These are phyloP conservation scores for Drosophila parabipectinata DNA, from an alignment of 1,140 invertebrate species.

Conservation along the genomic window DNA sequence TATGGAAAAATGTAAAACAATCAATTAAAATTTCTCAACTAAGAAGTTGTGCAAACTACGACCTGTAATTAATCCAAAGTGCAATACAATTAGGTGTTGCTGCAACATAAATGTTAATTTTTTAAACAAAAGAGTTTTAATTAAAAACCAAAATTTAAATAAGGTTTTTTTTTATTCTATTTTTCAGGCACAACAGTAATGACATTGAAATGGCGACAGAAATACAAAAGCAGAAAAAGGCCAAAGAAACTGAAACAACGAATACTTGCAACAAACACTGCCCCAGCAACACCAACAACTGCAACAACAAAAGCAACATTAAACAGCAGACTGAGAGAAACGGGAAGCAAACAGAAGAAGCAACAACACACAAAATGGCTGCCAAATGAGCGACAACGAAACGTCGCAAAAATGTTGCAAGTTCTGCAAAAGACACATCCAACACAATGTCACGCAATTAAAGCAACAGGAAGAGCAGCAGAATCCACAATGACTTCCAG, in stretches of 20 bases:
- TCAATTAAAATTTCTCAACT: background rate
- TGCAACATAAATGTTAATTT: background rate
- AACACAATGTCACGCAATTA: constrained; percentile 76
- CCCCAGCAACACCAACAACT: constrained; percentile 50
- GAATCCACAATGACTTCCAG: constrained; percentile 54
- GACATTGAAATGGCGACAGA: constrained; percentile 83
- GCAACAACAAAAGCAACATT: constrained; percentile 36
- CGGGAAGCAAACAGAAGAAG: constrained; percentile 35
- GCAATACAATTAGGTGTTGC: no score
- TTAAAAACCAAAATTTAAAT: background rate
- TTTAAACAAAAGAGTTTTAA: background rate
- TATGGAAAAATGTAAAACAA: constrained; percentile 1
- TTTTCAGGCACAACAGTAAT: constrained; percentile 70
- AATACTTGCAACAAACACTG: constrained; percentile 61
- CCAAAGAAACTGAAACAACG: constrained; percentile 80
- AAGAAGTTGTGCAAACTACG: no score
- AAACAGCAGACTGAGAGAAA: constrained; percentile 61
- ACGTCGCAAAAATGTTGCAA: constrained; percentile 66
- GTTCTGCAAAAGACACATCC: constrained; percentile 48
- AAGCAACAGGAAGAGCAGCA: constrained; percentile 51
- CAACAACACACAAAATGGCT: constrained; percentile 43
- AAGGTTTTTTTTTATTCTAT: background rate
- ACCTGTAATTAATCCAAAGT: no score
- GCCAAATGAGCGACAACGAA: constrained; percentile 65
- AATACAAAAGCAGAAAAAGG: constrained; percentile 82